phyloP scores from a whole-genome alignment of 1,140 invertebrate species.

The Dolichoris vasculosae region DNA sequence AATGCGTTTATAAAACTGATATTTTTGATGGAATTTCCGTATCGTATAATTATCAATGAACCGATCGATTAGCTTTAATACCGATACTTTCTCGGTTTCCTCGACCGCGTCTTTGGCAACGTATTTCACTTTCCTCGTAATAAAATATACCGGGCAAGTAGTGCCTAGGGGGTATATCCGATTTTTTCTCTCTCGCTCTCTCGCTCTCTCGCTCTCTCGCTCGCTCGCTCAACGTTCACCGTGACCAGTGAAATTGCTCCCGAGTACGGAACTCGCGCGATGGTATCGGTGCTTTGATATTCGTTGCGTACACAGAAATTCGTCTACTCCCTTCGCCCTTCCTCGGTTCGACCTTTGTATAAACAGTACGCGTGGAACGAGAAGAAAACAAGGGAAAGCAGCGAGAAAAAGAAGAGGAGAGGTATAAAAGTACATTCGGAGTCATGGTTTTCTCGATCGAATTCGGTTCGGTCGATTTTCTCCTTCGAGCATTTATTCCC shows the following conservation, averaged over 20 bases:
- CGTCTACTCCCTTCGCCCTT: not conserved
- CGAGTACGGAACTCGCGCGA: not conserved
- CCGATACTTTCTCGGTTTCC: not conserved
- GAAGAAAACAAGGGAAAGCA: not conserved
- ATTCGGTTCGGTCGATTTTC: not conserved
- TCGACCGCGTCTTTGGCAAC: not conserved
- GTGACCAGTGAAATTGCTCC: not conserved
- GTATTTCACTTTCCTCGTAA: conserved; percentile 18
- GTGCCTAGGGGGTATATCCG: not conserved
- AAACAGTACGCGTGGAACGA: not conserved
- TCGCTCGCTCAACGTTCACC: not conserved
- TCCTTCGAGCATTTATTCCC: not conserved
- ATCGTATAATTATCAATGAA: too few relatives aligned
- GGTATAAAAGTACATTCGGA: not conserved
- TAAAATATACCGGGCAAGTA: not conserved
- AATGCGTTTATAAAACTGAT: too few relatives aligned
- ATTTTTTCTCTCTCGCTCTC: not conserved
- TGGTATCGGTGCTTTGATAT: not conserved
- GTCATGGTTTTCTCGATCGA: not conserved
- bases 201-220: not conserved
- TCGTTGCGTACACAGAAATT: not conserved
- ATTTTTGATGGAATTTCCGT: too few relatives aligned
- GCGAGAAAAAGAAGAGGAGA: not conserved
- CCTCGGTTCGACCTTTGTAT: not conserved
- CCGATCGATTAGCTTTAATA: not conserved